A percentile compares a stretch with the other conserved stretches of the same genome.
Conservation (phyloP, 2,888 invertebrate genomes). For the Hydrotaea cyrtoneurina region DNA sequence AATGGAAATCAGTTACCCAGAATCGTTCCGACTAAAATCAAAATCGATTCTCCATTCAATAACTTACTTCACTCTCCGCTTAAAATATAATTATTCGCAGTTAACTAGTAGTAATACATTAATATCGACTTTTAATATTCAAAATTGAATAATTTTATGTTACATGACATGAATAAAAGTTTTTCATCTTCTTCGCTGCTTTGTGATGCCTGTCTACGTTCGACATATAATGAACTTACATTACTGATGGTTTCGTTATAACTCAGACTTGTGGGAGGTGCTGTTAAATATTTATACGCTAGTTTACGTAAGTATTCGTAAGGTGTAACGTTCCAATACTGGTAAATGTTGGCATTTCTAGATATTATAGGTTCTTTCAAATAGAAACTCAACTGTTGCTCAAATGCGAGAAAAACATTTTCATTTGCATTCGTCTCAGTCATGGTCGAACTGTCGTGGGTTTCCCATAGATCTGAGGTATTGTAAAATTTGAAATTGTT, state of each 20-base stretch:
- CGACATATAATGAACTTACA: conserved; percentile 52
- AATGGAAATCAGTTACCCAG: no score
- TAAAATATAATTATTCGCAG: background rate
- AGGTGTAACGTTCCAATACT: conserved; percentile 63
- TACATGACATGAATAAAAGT: conserved; percentile 61
- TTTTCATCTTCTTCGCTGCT: conserved; percentile 51
- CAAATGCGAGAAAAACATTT: conserved; percentile 57
- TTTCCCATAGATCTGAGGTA: conserved; percentile 62
- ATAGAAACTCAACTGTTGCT: conserved; percentile 62
- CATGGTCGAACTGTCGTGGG: conserved; percentile 56
- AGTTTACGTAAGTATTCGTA: conserved; percentile 63
- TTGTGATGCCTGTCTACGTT: conserved; percentile 45
- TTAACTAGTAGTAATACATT: background rate
- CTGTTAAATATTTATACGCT: conserved; percentile 61
- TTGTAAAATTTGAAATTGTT: conserved; percentile 57
- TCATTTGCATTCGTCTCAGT: conserved; percentile 52
- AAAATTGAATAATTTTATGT: conserved; percentile 65
- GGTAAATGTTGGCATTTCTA: conserved; percentile 61
- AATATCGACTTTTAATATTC: conserved; percentile 40
- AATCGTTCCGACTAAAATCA: no score
- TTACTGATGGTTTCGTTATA: conserved; percentile 49
- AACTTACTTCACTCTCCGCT: background rate
- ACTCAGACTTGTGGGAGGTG: conserved; percentile 57
- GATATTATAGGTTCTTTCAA: conserved; percentile 61
- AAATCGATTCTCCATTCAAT: no score